Percentiles rank a stretch among this genome's conserved stretches.
These are phyloP conservation scores for Druon quercuslanigerum DNA, from an alignment of 1,140 invertebrate genomes.

Conservation along the genomic window DNA sequence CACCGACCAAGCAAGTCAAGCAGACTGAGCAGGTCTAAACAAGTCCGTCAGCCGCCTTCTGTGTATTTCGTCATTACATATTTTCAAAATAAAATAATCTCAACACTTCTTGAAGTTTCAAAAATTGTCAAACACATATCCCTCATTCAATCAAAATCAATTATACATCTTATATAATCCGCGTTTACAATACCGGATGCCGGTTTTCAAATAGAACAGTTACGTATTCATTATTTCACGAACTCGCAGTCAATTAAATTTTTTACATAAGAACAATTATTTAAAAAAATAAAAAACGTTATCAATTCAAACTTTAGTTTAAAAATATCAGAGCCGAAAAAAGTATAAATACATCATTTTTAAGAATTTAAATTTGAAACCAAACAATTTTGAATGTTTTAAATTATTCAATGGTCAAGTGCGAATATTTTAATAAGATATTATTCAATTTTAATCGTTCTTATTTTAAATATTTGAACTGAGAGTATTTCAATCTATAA, in stretches of 20 bases:
- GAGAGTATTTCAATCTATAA: no score
- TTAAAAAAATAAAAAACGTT: neutral
- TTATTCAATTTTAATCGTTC: no score
- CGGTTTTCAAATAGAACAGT: conserved; percentile 6
- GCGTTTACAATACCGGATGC: neutral
- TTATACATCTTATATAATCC: conserved; percentile 26
- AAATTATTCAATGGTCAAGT: no score
- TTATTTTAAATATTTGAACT: no score
- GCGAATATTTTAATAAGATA: no score
- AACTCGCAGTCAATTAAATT: neutral
- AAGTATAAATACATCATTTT: no score
- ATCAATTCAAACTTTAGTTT: neutral
- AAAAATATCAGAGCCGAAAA: no score
- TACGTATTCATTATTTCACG: neutral
- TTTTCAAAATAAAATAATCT: neutral
- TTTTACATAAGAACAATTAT: neutral
- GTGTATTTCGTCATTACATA: neutral
- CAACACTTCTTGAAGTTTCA: neutral
- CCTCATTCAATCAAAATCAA: neutral
- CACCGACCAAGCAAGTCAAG: conserved; percentile 14
- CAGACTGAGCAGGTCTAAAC: conserved; percentile 17
- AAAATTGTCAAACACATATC: neutral
- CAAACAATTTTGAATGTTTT: no score
- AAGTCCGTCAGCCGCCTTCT: conserved; percentile 11
- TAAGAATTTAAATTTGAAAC: no score